A percentile compares a stretch with the other conserved stretches of the same genome.
Conservation (phyloP, 2,113 vertebrate genomes). For the Prionailurus bengalensis region DNA sequence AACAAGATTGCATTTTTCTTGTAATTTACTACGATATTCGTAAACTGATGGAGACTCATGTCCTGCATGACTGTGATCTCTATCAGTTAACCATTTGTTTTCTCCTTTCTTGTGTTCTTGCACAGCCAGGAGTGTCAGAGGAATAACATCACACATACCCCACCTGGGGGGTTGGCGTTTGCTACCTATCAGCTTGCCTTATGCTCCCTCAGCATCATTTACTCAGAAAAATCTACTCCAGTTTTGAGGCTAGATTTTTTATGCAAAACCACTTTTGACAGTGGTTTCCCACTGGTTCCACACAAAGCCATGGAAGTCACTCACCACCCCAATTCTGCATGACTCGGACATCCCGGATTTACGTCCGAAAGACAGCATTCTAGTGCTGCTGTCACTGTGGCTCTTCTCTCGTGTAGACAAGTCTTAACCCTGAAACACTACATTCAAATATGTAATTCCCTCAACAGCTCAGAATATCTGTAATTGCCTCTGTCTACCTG, state of each 20-base stretch:
- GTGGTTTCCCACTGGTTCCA: slow-evolving; percentile 9
- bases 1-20: too few relatives aligned
- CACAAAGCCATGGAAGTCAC: background rate
- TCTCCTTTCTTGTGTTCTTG: too few relatives aligned
- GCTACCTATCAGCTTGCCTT: too few relatives aligned
- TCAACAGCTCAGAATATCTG: background rate
- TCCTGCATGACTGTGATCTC: too few relatives aligned
- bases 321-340: background rate
- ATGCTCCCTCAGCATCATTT: background rate
- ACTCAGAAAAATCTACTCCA: background rate
- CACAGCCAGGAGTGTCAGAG: too few relatives aligned
- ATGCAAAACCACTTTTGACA: slow-evolving; percentile 38
- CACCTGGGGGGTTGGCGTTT: too few relatives aligned
- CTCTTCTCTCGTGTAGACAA: background rate
- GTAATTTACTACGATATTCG: too few relatives aligned
- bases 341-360: background rate
- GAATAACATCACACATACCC: too few relatives aligned
- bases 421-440: slow-evolving; percentile 37
- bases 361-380: background rate
- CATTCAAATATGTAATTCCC: slow-evolving; percentile 41
- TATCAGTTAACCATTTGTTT: too few relatives aligned
- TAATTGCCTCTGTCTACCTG: slow-evolving; percentile 8
- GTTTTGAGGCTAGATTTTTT: background rate
- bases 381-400: background rate
- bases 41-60: too few relatives aligned